phyloP scores from a whole-genome alignment of 2,797 vertebrate genomes.

The Bradypodion pumilum region DNA sequence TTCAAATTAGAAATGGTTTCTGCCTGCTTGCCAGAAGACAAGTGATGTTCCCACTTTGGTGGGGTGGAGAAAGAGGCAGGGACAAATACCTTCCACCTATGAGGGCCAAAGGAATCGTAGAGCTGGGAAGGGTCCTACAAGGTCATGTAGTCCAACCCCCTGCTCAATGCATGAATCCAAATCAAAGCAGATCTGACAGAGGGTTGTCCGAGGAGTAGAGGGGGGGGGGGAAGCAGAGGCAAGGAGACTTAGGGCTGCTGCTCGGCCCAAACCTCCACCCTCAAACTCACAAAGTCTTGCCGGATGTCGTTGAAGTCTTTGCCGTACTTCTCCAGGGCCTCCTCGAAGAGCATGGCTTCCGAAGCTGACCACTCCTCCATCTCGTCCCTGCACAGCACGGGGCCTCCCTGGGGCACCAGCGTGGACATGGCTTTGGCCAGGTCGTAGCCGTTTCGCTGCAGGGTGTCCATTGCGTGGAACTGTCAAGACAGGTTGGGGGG shows the following conservation, averaged over 20 bases:
- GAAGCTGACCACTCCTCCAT: conserved; percentile 99
- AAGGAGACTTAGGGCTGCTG: neutral
- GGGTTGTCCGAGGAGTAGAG: too few relatives aligned
- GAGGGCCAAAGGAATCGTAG: too few relatives aligned
- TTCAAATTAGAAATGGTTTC: neutral
- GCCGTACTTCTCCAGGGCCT: conserved; percentile 94
- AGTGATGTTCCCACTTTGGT: too few relatives aligned
- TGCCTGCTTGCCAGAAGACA: neutral
- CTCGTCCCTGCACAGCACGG: conserved; percentile 92
- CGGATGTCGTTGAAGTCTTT: conserved; percentile 96
- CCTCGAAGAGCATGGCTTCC: conserved; percentile 94
- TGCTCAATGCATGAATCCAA: too few relatives aligned
- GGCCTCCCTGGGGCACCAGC: conserved; percentile 92
- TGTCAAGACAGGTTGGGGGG: conserved; percentile 20
- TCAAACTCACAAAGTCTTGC: conserved; percentile 91
- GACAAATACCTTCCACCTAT: neutral
- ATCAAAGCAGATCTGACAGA: too few relatives aligned
- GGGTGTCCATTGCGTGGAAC: conserved; percentile 95
- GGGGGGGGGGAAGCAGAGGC: too few relatives aligned
- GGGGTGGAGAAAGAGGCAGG: too few relatives aligned
- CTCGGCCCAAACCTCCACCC: too few relatives aligned
- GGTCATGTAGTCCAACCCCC: too few relatives aligned
- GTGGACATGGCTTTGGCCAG: conserved; percentile 93
- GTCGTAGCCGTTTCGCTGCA: conserved; percentile 91
- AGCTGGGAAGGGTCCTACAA: too few relatives aligned